Base-by-base conservation (phyloP, 35 echinoderm and acorn worm genomes). In the Apostichopus japonicus region DNA sequence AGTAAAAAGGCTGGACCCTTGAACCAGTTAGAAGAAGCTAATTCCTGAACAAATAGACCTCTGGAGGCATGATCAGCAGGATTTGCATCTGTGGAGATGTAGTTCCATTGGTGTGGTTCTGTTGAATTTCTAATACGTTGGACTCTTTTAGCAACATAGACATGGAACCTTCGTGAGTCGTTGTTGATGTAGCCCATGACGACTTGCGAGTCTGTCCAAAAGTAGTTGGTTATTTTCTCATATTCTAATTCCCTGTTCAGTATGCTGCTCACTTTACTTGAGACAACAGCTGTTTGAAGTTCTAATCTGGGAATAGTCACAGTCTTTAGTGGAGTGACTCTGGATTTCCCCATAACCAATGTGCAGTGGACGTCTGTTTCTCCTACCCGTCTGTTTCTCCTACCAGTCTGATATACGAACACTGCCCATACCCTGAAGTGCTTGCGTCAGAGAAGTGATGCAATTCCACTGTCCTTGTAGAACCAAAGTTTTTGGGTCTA, bases 401-500 rank as follows among this genome's bases (percentile, higher is more conserved):
- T 14, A 58, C 58, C 16, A 94, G 23, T 16, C 93, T 53, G 9
- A 94, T 23, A 55, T 94, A 94, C 10, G 87, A 80, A 24, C 87
- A 90, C 62, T 79, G 52, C 14, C 93, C 93, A 90, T 94, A 94
- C 17, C 93, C 93, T 58, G 8, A 27, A 11, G 84, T 90, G 75
- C 92, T 90, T 57, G 92, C 92, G 23, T 93, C 92, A 9, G 92
- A 87, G 75, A 94, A 94, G 87, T 94, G 87, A 61, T 94, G 76
- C 44, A 92, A 75, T 62, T 95, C 94, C 10, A 79, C 75, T 4
- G 63, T 54, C 54, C 44, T 58, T 24, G 73, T 6, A 1, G 25
- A 11, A 80, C 87, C 77, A 79, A 94, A 94, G 21, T 91, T 25
- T 22, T 77, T 27, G 24, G 93, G 93, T 59, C 76, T 90, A 56